These are phyloP conservation scores for Diplodus puntazzo DNA, from an alignment of 2,797 vertebrate genomes.

Conservation along the genomic window DNA sequence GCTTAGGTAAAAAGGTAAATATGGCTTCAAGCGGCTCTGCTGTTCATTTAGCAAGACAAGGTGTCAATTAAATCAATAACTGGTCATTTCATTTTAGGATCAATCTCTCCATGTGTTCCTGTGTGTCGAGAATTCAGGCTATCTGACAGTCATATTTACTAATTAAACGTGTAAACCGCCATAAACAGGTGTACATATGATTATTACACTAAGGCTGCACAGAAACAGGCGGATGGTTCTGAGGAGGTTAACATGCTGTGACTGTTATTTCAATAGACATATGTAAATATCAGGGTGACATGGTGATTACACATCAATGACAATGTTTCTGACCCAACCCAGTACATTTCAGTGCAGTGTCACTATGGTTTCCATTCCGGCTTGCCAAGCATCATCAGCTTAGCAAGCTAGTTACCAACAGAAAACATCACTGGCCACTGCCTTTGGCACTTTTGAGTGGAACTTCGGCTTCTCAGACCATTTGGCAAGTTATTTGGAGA, in stretches of 20 bases:
- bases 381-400: not conserved
- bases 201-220: not conserved
- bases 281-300: not conserved
- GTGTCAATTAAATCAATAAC: not conserved
- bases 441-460: not conserved
- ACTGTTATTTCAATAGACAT: not conserved
- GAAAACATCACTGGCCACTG: not conserved
- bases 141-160: not conserved
- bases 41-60: not conserved
- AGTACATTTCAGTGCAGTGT: no score
- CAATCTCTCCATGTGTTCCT: not conserved
- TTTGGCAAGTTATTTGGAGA: not conserved
- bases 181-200: not conserved
- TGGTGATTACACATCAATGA: not conserved
- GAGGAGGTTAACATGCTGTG: not conserved
- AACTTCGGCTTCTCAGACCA: not conserved
- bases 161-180: not conserved
- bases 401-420: not conserved
- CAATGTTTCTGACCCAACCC: not conserved
- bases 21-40: not conserved
- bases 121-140: not conserved
- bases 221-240: not conserved
- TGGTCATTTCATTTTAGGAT: no score
- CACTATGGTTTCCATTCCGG: not conserved
- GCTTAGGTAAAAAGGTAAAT: not conserved